Percentiles rank a stretch among this genome's conserved stretches.
Conservation (phyloP, 2,113 vertebrate genomes). For the Apaloderma vittatum region DNA sequence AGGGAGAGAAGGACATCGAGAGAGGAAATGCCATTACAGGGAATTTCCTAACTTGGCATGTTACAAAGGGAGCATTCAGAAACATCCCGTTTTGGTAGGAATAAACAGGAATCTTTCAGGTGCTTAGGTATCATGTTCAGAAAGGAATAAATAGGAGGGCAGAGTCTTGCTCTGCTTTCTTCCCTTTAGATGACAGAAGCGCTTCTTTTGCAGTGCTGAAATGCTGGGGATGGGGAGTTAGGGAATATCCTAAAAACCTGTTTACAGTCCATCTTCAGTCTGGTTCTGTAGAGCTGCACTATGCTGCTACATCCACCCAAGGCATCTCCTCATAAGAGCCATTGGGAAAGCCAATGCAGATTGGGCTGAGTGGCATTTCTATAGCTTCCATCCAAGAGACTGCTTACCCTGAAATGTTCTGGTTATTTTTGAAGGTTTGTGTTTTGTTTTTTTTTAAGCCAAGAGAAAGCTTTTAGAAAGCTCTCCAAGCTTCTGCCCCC, state of each 20-base stretch:
- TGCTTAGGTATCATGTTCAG: neutral
- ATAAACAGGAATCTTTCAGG: neutral
- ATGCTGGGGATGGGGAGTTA: neutral
- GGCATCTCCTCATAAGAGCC: neutral
- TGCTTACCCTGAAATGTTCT: neutral
- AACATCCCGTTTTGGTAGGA: neutral
- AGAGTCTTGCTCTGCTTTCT: neutral
- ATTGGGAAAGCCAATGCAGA: neutral
- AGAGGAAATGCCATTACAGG: neutral
- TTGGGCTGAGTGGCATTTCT: neutral
- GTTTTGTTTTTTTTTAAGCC: slow-evolving; percentile 39
- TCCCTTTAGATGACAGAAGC: neutral
- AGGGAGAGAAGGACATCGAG: too few species aligned
- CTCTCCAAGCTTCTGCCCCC: slow-evolving; percentile 46
- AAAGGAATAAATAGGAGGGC: neutral
- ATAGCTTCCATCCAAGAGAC: neutral
- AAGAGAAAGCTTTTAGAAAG: slow-evolving; percentile 65
- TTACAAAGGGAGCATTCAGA: neutral
- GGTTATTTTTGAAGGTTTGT: slow-evolving; percentile 40
- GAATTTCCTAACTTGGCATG: neutral
- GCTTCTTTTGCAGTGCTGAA: neutral
- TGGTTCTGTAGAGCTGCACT: neutral
- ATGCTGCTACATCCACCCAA: neutral
- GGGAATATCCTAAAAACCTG: neutral
- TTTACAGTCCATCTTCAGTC: too few species aligned